These are phyloP conservation scores for Ameiurus melas DNA, from an alignment of 2,113 vertebrate species.

Conservation along the genomic window DNA sequence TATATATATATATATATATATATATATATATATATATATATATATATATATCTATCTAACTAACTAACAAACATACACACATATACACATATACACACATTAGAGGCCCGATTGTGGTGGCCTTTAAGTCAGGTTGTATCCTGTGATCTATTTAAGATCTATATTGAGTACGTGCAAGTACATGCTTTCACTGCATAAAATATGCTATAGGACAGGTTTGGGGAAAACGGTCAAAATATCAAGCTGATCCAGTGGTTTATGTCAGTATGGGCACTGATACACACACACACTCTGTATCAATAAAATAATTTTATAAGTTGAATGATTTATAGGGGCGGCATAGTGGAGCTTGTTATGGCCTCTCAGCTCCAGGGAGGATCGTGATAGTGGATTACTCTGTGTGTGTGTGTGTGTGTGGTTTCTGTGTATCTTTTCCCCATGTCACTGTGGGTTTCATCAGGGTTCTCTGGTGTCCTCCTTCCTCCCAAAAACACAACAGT, in stretches of 20 bases:
- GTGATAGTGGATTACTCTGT: background rate
- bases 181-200: background rate
- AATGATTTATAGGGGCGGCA: no score
- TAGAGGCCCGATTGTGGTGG: no score
- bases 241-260: background rate
- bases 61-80: no score
- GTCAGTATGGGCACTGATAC: background rate
- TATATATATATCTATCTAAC: no score
- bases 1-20: no score
- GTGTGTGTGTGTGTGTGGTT: background rate
- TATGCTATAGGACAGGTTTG: background rate
- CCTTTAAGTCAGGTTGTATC: background rate
- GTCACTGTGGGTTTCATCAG: background rate
- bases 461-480: background rate
- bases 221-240: background rate
- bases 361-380: background rate
- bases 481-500: background rate
- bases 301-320: no score
- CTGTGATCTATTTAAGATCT: no score
- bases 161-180: background rate
- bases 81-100: no score
- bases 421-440: background rate
- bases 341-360: no score
- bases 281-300: no score
- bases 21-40: no score